These are phyloP conservation scores for Mythimna ferrago DNA, from an alignment of 2,888 invertebrate species.

Conservation along the genomic window DNA sequence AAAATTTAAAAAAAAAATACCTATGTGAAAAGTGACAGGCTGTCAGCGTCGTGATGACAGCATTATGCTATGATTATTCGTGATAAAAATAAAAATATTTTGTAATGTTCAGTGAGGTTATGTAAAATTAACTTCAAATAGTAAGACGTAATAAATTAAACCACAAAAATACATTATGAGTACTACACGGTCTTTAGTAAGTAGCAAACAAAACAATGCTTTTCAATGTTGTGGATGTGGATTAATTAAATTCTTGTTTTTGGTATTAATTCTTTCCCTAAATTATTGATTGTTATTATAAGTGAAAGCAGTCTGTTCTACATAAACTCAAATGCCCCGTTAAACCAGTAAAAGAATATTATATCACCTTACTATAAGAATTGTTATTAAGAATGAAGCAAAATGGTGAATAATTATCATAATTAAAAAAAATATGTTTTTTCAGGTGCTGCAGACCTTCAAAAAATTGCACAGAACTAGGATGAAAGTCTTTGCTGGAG, in stretches of 20 bases:
- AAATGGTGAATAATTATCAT: background rate
- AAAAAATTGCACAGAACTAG: slow-evolving; percentile 94
- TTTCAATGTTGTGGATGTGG: background rate
- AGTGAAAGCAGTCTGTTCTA: background rate
- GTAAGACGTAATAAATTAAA: too few relatives aligned
- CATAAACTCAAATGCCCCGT: too few relatives aligned
- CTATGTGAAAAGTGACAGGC: too few relatives aligned
- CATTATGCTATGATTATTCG: too few relatives aligned
- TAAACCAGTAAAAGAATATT: background rate
- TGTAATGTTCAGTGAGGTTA: background rate
- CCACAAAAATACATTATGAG: slow-evolving; percentile 53
- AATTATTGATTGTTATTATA: background rate
- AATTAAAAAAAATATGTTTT: slow-evolving; percentile 28
- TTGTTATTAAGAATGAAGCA: background rate
- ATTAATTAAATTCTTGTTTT: background rate
- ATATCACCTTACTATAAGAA: background rate
- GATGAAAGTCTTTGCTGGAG: slow-evolving; percentile 92
- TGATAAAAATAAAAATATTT: slow-evolving; percentile 1
- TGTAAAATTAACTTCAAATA: background rate
- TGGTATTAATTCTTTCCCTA: background rate
- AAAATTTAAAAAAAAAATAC: too few relatives aligned
- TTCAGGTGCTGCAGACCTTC: slow-evolving; percentile 93
- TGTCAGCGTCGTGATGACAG: too few relatives aligned
- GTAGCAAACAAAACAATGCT: slow-evolving; percentile 30
- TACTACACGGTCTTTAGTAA: slow-evolving; percentile 64